phyloP scores from a whole-genome alignment of 2,888 invertebrate genomes.

The Tenodera sinensis region DNA sequence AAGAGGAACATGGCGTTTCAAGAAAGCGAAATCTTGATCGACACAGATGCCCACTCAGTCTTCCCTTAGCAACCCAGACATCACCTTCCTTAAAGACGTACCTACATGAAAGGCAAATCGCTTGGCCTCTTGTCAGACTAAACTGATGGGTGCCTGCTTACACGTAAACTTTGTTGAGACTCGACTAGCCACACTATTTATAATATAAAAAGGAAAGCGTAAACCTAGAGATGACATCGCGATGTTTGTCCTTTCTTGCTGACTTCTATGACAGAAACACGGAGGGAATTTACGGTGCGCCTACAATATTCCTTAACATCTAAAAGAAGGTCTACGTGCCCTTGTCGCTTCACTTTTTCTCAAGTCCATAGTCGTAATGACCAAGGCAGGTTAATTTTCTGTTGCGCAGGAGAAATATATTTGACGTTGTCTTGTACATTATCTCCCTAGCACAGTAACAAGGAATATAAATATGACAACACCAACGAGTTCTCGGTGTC shows the following conservation, averaged over 20 bases:
- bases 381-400: neutral
- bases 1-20: no score
- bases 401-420: neutral
- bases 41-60: neutral
- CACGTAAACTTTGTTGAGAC: neutral
- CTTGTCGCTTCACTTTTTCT: neutral
- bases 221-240: neutral
- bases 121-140: neutral
- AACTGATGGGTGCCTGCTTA: neutral
- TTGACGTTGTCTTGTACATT: neutral
- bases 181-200: neutral
- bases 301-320: neutral
- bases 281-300: neutral
- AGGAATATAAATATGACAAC: neutral
- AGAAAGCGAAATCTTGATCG: no score
- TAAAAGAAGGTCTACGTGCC: neutral
- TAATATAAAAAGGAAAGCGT: neutral
- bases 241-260: neutral
- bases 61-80: neutral
- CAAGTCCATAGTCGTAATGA: neutral
- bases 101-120: neutral
- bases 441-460: neutral
- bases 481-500: neutral
- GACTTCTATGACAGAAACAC: neutral
- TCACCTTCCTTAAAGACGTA: neutral